Base-by-base conservation (phyloP, 2,888 invertebrate species). In the Amitus sp. region DNA sequence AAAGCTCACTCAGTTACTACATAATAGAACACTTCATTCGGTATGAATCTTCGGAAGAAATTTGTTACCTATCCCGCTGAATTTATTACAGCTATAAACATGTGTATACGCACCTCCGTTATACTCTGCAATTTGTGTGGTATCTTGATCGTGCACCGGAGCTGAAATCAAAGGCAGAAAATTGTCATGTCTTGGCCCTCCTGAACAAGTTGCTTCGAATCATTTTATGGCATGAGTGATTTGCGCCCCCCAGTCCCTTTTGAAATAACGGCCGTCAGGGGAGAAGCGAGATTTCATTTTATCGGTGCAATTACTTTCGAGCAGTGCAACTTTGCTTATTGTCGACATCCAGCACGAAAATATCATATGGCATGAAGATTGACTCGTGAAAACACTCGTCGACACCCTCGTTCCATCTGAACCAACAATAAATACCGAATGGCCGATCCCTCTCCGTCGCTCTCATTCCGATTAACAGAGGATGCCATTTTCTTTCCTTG, bases 111-210 rank as follows among this genome's bases (percentile, higher is more conserved):
- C 72, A 75, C 77, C 72, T 71, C 74, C 76, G 68, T 79, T 78
- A 69, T 78, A 82, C 59, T 82, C 82, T 40, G 76, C 82, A 18
- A 82, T 67, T 65, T 82, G 78, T 62, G 81, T 81, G 65, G 79
- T 77, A 67, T 82, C 77, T 46, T 80, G 77, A 47, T 82, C 82
- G 65, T 79, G 72, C 60, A 82, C 77, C 64, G 83, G 83, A 23
- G 83, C 83, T 83, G 77, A 39, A 82, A 76, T 64, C 61, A 39
- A 65, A 65, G 56, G 56, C 37, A 15, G 57, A 57, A 50, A 42
- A 40, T 46, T 47, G 43, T 56, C 46, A 48, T 52, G 55, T 45
- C 52, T n/a, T 46, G 19, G 10, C 18, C 17, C n/a, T 15, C 37
- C 6, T 54, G 33, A 42, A 50, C 20, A 47, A 49, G 39, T 40